A percentile compares a stretch with the other conserved stretches of the same genome.
These are phyloP conservation scores for Sceloporus tristichus DNA, from an alignment of 2,113 vertebrate genomes.

Conservation along the genomic window DNA sequence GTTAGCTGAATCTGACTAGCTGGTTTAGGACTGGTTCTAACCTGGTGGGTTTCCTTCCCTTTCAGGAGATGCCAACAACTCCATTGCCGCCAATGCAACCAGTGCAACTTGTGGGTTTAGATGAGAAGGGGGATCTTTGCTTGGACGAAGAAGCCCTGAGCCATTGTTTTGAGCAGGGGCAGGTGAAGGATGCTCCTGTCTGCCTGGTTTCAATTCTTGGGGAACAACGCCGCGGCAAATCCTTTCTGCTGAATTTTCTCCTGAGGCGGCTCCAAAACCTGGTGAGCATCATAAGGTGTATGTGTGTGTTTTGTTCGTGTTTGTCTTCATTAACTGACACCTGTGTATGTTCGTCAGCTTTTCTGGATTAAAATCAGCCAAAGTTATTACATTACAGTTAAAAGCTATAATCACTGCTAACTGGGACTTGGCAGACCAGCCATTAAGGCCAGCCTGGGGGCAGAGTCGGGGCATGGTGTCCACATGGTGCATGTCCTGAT, in stretches of 20 bases:
- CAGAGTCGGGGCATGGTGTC: no score
- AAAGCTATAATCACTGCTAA: no score
- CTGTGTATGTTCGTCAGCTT: no score
- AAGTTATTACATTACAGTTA: no score
- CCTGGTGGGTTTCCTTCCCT: not conserved
- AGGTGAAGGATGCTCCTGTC: constrained; percentile 59
- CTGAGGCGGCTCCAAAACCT: constrained; percentile 46
- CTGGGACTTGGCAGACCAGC: no score
- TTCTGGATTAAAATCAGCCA: no score
- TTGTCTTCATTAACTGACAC: no score
- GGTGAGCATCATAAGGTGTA: constrained; percentile 25
- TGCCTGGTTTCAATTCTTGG: constrained; percentile 73
- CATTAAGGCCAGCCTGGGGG: no score
- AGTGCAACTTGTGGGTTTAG: constrained; percentile 61
- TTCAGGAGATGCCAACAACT: constrained; percentile 2
- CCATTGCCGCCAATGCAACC: constrained; percentile 13
- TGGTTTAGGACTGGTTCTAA: not conserved
- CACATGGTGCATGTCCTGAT: no score
- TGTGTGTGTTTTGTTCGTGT: not conserved
- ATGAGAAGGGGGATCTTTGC: constrained; percentile 44
- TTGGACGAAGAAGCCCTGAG: constrained; percentile 58
- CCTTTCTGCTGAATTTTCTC: constrained; percentile 70
- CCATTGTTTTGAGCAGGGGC: constrained; percentile 64
- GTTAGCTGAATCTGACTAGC: not conserved
- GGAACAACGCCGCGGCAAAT: constrained; percentile 69